Conservation (phyloP, 2,797 vertebrate genomes). For the Chromobotia macracanthus region DNA sequence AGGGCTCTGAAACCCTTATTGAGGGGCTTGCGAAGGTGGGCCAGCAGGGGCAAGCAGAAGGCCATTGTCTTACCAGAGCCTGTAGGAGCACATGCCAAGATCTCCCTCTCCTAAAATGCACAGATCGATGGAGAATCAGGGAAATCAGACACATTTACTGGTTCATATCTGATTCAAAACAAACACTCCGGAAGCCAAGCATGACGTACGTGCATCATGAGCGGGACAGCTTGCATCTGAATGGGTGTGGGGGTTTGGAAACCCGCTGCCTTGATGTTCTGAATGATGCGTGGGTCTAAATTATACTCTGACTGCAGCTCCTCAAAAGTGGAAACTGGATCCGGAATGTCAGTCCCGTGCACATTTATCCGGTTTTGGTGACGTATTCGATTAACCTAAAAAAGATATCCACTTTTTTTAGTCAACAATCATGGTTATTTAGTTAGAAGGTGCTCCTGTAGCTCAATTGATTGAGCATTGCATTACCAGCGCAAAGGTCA, state of each 20-base stretch:
- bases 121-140: neutral
- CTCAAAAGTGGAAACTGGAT: slow-evolving; percentile 87
- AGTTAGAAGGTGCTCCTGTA: too few species aligned
- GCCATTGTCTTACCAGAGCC: slow-evolving; percentile 96
- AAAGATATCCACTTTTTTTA: slow-evolving; percentile 25
- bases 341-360: slow-evolving; percentile 89
- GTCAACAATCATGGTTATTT: neutral
- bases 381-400: slow-evolving; percentile 85
- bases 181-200: neutral
- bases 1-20: slow-evolving; percentile 93
- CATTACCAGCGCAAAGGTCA: too few species aligned
- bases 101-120: slow-evolving; percentile 82
- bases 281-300: slow-evolving; percentile 81
- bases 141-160: neutral
- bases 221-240: slow-evolving; percentile 95
- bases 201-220: slow-evolving; percentile 90
- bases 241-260: slow-evolving; percentile 86
- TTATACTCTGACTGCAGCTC: slow-evolving; percentile 88
- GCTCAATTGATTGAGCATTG: too few species aligned
- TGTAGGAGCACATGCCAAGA: slow-evolving; percentile 93
- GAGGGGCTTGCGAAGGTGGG: slow-evolving; percentile 86
- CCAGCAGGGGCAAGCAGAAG: slow-evolving; percentile 89
- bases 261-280: slow-evolving; percentile 84
- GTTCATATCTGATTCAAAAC: neutral
- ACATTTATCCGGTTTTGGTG: slow-evolving; percentile 86